phyloP scores from a whole-genome alignment of 2,113 vertebrate genomes.

The Tenrec ecaudatus region DNA sequence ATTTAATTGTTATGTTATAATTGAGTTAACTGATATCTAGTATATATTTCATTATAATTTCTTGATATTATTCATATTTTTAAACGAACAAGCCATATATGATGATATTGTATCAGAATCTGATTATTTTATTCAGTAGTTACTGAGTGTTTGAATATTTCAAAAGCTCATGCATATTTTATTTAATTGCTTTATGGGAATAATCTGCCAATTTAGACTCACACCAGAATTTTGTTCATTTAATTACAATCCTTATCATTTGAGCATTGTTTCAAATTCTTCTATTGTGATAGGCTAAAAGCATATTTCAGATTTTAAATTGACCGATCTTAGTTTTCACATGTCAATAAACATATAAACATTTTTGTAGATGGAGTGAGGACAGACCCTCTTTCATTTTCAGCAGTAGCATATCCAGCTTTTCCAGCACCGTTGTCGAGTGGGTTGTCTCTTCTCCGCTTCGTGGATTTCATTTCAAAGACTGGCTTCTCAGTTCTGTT shows the following conservation, averaged over 20 bases:
- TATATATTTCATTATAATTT: background rate
- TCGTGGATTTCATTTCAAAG: no score
- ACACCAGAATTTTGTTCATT: background rate
- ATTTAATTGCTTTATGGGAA: slow-evolving; percentile 2
- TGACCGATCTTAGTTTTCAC: background rate
- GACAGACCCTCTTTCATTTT: no score
- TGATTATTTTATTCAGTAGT: background rate
- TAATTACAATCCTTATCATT: background rate
- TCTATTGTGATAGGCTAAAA: background rate
- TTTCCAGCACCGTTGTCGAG: no score
- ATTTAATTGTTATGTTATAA: background rate
- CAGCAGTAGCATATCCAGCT: no score
- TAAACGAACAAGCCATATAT: slow-evolving; percentile 4
- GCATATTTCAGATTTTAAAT: background rate
- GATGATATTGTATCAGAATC: background rate
- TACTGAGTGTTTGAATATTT: background rate
- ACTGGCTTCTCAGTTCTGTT: no score
- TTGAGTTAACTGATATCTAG: background rate
- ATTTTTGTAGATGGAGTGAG: background rate
- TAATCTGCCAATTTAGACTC: background rate
- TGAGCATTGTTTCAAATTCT: background rate
- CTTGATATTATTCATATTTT: slow-evolving; percentile 17
- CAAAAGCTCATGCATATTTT: background rate
- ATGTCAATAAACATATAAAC: background rate
- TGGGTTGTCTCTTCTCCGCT: no score